These are phyloP conservation scores for Parascotia fuliginaria DNA, from an alignment of 2,888 invertebrate genomes.

Conservation along the genomic window DNA sequence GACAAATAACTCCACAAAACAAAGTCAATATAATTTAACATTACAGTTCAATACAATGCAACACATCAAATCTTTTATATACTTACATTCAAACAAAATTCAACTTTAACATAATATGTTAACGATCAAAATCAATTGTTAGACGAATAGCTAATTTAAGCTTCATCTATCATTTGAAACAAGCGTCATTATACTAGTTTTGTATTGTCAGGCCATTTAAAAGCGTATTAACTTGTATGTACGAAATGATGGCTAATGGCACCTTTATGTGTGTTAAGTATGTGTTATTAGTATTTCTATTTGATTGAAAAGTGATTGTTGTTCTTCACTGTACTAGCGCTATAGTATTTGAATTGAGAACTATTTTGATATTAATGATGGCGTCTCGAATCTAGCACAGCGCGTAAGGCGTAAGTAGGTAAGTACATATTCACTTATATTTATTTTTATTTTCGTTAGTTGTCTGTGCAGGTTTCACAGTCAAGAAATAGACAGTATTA, in stretches of 20 bases:
- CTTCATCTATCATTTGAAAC: conserved; percentile 67
- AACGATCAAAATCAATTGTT: conserved; percentile 23
- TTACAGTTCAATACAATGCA: too few relatives aligned
- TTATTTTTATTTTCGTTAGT: too few relatives aligned
- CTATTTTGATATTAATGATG: too few relatives aligned
- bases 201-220: conserved; percentile 56
- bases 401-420: too few relatives aligned
- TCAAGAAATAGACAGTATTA: too few relatives aligned
- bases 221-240: conserved; percentile 48
- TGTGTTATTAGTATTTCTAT: background rate
- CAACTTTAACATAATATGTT: background rate
- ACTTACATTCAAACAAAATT: background rate
- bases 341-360: too few relatives aligned
- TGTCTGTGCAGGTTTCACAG: too few relatives aligned
- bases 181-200: conserved; percentile 59
- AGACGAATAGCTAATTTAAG: conserved; percentile 46
- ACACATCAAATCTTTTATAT: background rate
- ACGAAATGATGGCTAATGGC: conserved; percentile 23
- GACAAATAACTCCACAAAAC: too few relatives aligned
- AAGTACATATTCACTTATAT: too few relatives aligned
- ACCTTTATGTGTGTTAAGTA: conserved; percentile 5
- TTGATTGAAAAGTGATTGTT: conserved; percentile 13
- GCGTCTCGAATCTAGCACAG: too few relatives aligned
- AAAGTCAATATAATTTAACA: too few relatives aligned
- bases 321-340: background rate